Percentiles rank a stretch among this genome's conserved stretches.
These are phyloP conservation scores for Caenorhabditis zanzibari DNA, from an alignment of 2,888 invertebrate species.

Conservation along the genomic window DNA sequence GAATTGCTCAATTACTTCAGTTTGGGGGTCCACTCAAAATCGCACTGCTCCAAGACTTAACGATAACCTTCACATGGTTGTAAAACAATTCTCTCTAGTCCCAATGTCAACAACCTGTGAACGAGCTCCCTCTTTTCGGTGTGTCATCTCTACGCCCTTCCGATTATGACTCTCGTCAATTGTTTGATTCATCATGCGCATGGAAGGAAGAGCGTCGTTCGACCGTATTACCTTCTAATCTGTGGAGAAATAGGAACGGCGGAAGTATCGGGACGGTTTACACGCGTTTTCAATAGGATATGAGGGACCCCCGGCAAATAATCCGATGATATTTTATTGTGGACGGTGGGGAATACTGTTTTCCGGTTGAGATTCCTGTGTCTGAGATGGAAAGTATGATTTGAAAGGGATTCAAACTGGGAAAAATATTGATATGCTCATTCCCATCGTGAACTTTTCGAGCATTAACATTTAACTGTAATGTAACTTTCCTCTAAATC, in stretches of 20 bases:
- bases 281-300: conserved; percentile 9
- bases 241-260: conserved; percentile 8
- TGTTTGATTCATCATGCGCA: conserved; percentile 39
- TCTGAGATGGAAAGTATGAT: too few relatives aligned
- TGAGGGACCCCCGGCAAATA: conserved; percentile 20
- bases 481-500: too few relatives aligned
- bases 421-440: too few relatives aligned
- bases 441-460: too few relatives aligned
- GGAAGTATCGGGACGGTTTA: conserved; percentile 26
- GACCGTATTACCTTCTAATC: conserved; percentile 52
- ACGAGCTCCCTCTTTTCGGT: conserved; percentile 8
- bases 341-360: neutral
- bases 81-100: conserved; percentile 3
- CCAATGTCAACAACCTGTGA: conserved; percentile 38
- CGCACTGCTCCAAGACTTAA: neutral
- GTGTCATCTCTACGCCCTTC: conserved; percentile 1
- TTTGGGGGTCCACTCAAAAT: too few relatives aligned
- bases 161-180: conserved; percentile 44
- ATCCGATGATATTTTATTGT: conserved; percentile 59
- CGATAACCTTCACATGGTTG: neutral
- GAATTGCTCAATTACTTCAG: too few relatives aligned
- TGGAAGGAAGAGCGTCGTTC: conserved; percentile 16
- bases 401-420: too few relatives aligned
- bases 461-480: too few relatives aligned
- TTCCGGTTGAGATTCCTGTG: too few relatives aligned